Evolutionary conservation across 2,113 vertebrate species (phyloP).

Genomic region (Tachysurus fulvidraco): DNA sequence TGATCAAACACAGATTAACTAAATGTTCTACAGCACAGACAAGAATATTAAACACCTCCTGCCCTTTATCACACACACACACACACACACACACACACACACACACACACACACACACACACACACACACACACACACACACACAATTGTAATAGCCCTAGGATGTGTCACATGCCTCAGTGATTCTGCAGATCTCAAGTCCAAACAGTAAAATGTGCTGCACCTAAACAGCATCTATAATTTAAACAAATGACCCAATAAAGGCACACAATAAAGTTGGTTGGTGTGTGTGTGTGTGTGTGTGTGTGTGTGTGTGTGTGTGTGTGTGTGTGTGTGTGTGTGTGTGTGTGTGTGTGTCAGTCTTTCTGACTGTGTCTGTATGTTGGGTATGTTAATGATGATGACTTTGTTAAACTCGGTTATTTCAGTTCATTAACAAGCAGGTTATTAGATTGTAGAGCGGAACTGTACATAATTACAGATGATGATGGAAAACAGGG

Average conservation of each 20-base stretch:
- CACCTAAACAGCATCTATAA: background rate
- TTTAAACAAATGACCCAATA: background rate
- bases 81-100: background rate
- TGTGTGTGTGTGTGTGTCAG: background rate
- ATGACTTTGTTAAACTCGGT: background rate
- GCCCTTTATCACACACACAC: background rate
- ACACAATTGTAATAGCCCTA: background rate
- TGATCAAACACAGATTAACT: background rate
- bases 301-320: background rate
- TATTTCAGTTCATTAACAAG: slow-evolving; percentile 9
- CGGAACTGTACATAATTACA: background rate
- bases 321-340: background rate
- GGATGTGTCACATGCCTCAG: background rate
- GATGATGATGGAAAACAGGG: slow-evolving; percentile 4
- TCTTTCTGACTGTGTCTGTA: background rate
- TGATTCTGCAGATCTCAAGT: background rate
- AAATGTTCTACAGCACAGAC: background rate
- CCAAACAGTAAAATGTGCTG: background rate
- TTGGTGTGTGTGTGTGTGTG: slow-evolving; percentile 1
- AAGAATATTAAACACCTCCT: slow-evolving; percentile 9
- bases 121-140: background rate
- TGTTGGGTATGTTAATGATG: background rate
- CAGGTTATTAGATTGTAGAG: background rate
- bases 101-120: background rate
- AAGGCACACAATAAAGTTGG: background rate